phyloP scores from a whole-genome alignment of 2,888 invertebrate species.

The Parapristionchus giblindavisi region DNA sequence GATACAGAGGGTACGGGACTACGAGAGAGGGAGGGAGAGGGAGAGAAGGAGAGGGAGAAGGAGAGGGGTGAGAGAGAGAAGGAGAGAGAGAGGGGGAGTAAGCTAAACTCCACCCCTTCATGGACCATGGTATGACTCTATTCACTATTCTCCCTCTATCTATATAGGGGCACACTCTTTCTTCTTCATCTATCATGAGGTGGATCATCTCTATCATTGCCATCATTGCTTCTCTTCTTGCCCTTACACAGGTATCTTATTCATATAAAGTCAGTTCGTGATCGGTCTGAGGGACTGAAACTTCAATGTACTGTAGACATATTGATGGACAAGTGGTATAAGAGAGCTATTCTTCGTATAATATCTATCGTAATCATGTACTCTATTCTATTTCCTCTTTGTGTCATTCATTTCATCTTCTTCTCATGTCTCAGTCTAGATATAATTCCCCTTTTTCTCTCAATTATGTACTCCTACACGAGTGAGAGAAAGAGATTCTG shows the following conservation, averaged over 20 bases:
- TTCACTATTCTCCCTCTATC: conserved; percentile 27
- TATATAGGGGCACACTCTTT: conserved; percentile 1
- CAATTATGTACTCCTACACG: no score
- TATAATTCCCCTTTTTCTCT: no score
- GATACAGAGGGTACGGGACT: background rate
- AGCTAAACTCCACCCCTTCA: background rate
- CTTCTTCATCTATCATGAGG: background rate
- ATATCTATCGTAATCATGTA: no score
- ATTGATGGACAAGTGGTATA: no score
- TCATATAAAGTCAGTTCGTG: background rate
- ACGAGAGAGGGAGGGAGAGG: conserved; percentile 1
- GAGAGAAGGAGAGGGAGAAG: conserved; percentile 6
- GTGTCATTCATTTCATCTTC: no score
- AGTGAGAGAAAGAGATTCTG: no score
- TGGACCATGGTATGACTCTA: background rate
- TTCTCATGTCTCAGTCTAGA: no score
- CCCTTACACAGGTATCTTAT: conserved; percentile 6
- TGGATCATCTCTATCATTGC: conserved; percentile 2
- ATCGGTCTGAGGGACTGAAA: conserved; percentile 1
- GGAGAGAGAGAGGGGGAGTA: conserved; percentile 11
- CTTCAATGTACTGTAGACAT: no score
- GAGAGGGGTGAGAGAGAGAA: background rate
- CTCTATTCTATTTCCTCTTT: no score
- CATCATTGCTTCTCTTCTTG: conserved; percentile 16
- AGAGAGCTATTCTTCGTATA: no score